Evolutionary conservation across 2,797 vertebrate genomes (phyloP), one percentile per base, ranked within the genome.

Genomic region (Pseudomugil tenellus): DNA sequence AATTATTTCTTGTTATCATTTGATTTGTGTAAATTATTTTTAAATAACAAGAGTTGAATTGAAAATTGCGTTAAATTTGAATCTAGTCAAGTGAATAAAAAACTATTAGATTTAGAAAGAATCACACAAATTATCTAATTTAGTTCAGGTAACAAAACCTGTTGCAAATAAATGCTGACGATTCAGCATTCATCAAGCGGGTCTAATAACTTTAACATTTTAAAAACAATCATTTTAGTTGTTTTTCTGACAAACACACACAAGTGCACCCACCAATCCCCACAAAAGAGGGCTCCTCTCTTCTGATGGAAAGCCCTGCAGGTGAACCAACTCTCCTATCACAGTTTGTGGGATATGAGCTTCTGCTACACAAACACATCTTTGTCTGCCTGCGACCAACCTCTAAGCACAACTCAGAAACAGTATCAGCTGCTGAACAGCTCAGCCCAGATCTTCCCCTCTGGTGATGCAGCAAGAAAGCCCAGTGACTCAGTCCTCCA

Each of bases 371-470:
- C 91, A 93, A 89, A 76, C 65, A 70, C 63, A 79, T 84, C 85
- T 89, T 92, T 93, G 91, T 93, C 71, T 72, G 31, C 49, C 55
- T 69, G 74, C 51, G 72, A 84, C 78, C 63, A 59, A 70, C 63
- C 11, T 85, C 82, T 70, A 70, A 86, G 76, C 77, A 57, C 67
- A 79, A 76, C 84, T 79, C 83, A 85, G 84, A 84, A 83, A 86
- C 80, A 77, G 78, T 46, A 84, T 93, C 91, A 92, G 91, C 90
- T 92, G 90, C 84, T 85, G 64, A 54, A 68, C 72, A 70, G 76
- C 70, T 83, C 37, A 3, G 43, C 74, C 60, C 41, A 17, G 53
- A 65, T 67, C 61, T 62, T 67, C 31, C 69, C 69, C 68, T 55
- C 66, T 63, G 56, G 58, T 70, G 56, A 58, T 41, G 48, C n/a